Percentiles rank a stretch among this genome's conserved stretches.
phyloP scores from a whole-genome alignment of 2,113 vertebrate genomes.

The Oncorhynchus masou region DNA sequence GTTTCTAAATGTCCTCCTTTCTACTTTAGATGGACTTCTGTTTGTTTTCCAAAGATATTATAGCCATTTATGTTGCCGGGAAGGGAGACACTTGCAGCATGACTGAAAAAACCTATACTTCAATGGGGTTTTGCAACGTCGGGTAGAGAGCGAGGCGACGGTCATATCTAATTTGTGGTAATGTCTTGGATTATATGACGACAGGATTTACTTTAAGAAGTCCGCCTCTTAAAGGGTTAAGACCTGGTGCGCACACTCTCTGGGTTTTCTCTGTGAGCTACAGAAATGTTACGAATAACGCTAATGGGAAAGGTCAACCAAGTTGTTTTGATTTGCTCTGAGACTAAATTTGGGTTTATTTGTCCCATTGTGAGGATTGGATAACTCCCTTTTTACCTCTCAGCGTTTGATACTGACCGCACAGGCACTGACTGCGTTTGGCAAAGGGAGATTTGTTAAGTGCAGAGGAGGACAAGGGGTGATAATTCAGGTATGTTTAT shows the following conservation, averaged over 20 bases:
- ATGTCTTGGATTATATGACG: constrained; percentile 24
- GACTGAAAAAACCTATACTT: background rate
- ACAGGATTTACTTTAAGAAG: constrained; percentile 29
- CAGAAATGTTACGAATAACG: constrained; percentile 24
- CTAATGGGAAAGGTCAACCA: constrained; percentile 27
- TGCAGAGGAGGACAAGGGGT: background rate
- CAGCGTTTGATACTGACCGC: constrained; percentile 1
- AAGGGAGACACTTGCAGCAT: constrained; percentile 12
- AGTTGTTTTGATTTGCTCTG: constrained; percentile 36
- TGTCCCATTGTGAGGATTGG: constrained; percentile 9
- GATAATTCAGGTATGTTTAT: background rate
- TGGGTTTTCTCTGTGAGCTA: constrained; percentile 30
- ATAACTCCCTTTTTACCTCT: constrained; percentile 14
- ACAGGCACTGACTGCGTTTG: background rate
- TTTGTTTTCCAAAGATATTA: constrained; percentile 23
- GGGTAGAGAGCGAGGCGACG: constrained; percentile 25
- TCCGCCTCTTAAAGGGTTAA: constrained; percentile 16
- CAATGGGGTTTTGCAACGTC: background rate
- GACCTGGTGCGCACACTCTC: constrained; percentile 29
- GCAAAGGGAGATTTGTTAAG: background rate
- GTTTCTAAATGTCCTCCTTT: constrained; percentile 37
- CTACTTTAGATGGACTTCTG: constrained; percentile 26
- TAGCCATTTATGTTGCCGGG: constrained; percentile 1
- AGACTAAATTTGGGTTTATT: constrained; percentile 20
- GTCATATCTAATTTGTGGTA: constrained; percentile 50